Conservation (phyloP, 2,797 vertebrate genomes). For the Buphagus erythrorhynchus region DNA sequence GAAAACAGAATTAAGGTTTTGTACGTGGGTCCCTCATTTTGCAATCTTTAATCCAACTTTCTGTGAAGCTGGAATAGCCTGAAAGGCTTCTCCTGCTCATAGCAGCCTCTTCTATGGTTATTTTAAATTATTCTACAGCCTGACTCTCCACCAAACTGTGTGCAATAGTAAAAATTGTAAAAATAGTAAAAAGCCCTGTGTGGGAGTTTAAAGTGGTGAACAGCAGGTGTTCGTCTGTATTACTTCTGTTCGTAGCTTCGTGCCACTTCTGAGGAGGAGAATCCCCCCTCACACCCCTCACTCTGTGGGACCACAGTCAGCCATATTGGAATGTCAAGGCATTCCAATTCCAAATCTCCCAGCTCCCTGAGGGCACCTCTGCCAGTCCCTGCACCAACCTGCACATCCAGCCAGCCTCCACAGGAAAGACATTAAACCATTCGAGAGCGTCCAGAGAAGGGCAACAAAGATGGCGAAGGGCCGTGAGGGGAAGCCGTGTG, state of each 20-base stretch:
- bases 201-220: not conserved
- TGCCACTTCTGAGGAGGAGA: not conserved
- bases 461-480: not conserved
- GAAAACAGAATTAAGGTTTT: not conserved
- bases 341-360: not conserved
- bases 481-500: not conserved
- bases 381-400: not conserved
- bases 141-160: not conserved
- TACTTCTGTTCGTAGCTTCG: not conserved
- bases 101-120: not conserved
- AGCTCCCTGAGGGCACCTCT: not conserved
- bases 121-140: not conserved
- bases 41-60: not conserved
- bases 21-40: rapidly evolving
- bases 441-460: rapidly evolving
- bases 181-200: not conserved
- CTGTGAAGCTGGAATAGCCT: not conserved
- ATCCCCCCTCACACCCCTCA: not conserved
- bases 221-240: rapidly evolving
- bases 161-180: not conserved
- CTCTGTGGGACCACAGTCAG: not conserved
- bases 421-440: not conserved
- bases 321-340: not conserved
- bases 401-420: not conserved
- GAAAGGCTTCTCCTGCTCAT: rapidly evolving